Evolutionary conservation across 2,113 vertebrate genomes (phyloP).

Genomic region (Columbina picui): DNA sequence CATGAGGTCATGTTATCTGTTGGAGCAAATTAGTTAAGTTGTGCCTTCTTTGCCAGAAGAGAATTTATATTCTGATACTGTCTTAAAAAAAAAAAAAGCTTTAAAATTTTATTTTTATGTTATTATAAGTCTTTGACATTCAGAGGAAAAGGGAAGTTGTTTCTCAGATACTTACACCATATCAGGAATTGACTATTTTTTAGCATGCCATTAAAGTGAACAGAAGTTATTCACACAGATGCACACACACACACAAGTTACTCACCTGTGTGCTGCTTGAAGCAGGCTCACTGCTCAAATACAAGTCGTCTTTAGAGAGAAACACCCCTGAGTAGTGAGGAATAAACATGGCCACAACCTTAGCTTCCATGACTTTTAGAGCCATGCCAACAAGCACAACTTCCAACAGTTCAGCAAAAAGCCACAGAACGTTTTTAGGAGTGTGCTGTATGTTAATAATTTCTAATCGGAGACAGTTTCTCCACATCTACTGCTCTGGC

Average conservation of each 20-base stretch:
- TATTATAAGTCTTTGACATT: not conserved
- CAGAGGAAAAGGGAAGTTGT: not conserved
- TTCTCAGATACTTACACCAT: not conserved
- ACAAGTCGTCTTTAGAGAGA: not conserved
- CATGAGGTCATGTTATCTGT: not conserved
- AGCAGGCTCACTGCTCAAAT: not conserved
- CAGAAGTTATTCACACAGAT: not conserved
- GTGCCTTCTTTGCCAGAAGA: not conserved
- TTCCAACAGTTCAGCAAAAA: conserved; percentile 16
- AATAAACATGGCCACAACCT: not conserved
- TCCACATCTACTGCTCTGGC: conserved; percentile 24
- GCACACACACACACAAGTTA: not conserved
- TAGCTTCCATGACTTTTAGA: not conserved
- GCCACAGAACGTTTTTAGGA: not conserved
- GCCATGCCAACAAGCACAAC: not conserved
- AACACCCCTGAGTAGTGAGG: not conserved
- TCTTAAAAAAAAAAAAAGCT: not conserved
- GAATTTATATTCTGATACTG: not conserved
- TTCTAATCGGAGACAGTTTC: conserved; percentile 37
- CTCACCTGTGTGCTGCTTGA: not conserved
- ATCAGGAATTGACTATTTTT: not conserved
- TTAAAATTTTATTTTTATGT: not conserved
- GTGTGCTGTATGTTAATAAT: conserved; percentile 7
- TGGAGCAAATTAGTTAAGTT: not conserved
- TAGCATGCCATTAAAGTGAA: not conserved